Evolutionary conservation across 2,113 vertebrate genomes (phyloP).

Genomic region (Hydrochoerus hydrochaeris): DNA sequence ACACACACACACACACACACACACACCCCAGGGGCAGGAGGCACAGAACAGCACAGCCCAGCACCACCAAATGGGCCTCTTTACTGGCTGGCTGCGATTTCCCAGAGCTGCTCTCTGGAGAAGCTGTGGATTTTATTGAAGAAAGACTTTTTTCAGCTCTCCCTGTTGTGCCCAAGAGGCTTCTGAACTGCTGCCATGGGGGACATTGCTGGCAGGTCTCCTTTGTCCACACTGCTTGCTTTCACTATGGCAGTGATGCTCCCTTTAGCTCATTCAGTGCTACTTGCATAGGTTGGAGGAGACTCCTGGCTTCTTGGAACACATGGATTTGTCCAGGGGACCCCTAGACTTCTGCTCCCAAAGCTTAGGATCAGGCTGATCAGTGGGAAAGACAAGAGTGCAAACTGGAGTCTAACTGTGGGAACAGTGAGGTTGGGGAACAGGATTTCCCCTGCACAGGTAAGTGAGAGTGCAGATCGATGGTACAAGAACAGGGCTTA

Average conservation of each 20-base stretch:
- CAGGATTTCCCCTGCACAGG: not conserved
- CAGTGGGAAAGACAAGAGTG: not conserved
- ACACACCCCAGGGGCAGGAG: no score
- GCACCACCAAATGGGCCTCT: fast-evolving
- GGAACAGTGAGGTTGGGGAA: not conserved
- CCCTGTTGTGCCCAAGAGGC: not conserved
- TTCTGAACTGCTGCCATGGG: not conserved
- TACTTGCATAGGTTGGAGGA: not conserved
- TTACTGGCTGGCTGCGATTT: not conserved
- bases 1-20: no score
- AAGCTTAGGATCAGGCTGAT: not conserved
- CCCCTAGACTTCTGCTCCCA: not conserved
- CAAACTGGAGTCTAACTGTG: not conserved
- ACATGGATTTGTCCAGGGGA: not conserved
- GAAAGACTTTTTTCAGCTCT: not conserved
- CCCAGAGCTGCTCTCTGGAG: not conserved
- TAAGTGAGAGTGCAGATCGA: not conserved
- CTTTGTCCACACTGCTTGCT: not conserved
- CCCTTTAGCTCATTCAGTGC: not conserved
- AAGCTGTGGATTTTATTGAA: not conserved
- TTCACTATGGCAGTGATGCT: fast-evolving
- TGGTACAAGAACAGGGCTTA: not conserved
- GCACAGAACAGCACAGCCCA: no score
- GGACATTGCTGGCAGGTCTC: not conserved
- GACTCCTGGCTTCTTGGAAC: not conserved